Base-by-base conservation (phyloP, 2,888 invertebrate species). In the Choristoneura rosaceana region DNA sequence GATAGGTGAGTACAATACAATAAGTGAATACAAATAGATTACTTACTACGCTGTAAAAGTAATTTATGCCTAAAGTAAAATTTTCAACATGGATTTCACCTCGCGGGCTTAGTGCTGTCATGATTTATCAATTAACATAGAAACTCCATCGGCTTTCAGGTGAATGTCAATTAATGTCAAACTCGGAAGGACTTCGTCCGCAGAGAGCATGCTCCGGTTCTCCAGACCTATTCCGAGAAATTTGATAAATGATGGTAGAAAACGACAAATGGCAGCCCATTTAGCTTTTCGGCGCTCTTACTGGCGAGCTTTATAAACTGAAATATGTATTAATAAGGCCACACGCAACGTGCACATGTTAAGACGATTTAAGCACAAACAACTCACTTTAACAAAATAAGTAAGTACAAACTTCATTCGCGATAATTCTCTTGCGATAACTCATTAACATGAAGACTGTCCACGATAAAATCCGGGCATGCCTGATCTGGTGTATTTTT, bases 71-170 rank as follows among this genome's bases (percentile, higher is more conserved):
- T 62, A 45, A 5, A 34, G 34, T 38, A 43, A 61, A 52, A 58
- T 47, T 33, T 58, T 62, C 76, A 75, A 63, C 62, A 74, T 64
- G 80, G 81, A 80, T 84, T 81, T 80, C 77, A 74, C 74, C 75
- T 75, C 73, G 78, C 74, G 77, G 76, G 80, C 81, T 82, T 47
- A 43, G 80, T 80, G 77, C 83, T 84, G 84, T 86, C 86, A 84
- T 87, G 87, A 90, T 90, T 87, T 89, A 90, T 91, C 88, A 92
- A 90, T 91, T 91, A 90, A 85, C 86, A 85, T 84, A 81, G 83
- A 82, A 88, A 90, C 87, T 88, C 87, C 82, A 87, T 89, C 84
- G 86, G 84, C 84, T 87, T 90, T 88, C 86, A 89, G 87, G 84
- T 89, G 84, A 88, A 88, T 84, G 88, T 88, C 91, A 90, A 91